These are phyloP conservation scores for Anoplolepis gracilipes DNA, from an alignment of 1,140 invertebrate genomes.

Conservation along the genomic window DNA sequence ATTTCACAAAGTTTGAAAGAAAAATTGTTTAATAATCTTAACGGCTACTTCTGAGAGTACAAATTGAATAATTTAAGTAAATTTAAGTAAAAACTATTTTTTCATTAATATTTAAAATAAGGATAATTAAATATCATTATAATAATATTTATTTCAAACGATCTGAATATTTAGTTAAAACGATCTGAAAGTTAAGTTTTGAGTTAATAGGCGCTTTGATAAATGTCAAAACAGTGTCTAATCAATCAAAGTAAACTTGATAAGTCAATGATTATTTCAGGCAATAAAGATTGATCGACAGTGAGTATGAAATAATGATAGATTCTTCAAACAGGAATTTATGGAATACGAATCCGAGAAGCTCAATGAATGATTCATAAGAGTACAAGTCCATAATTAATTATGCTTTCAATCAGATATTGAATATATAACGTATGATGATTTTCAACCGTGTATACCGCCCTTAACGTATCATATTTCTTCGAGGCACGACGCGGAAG, in stretches of 20 bases:
- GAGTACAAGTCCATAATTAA: slow-evolving; percentile 29
- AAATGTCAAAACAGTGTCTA: slow-evolving; percentile 26
- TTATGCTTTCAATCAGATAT: slow-evolving; percentile 29
- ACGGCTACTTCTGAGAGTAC: not conserved
- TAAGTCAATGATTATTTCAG: slow-evolving; percentile 27
- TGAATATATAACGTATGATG: slow-evolving; percentile 13
- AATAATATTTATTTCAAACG: not conserved
- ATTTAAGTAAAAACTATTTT: not conserved
- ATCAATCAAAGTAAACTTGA: slow-evolving; percentile 10
- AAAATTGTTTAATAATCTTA: not conserved
- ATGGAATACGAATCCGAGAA: not conserved
- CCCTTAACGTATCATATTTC: slow-evolving; percentile 56
- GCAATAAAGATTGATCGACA: slow-evolving; percentile 41
- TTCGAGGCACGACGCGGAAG: slow-evolving; percentile 53
- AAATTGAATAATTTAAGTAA: not conserved
- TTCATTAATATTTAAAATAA: not conserved
- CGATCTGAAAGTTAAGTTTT: slow-evolving; percentile 22
- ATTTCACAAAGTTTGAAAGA: not conserved
- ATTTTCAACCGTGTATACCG: slow-evolving; percentile 27
- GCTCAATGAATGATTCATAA: not conserved
- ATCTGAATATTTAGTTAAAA: no score
- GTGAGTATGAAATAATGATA: slow-evolving; percentile 13
- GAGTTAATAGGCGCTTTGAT: slow-evolving; percentile 34
- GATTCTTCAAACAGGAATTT: not conserved
- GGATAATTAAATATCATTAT: not conserved